Evolutionary conservation across 2,113 vertebrate genomes (phyloP), one percentile per base, ranked within the genome.

Genomic region (Ammospiza caudacuta): DNA sequence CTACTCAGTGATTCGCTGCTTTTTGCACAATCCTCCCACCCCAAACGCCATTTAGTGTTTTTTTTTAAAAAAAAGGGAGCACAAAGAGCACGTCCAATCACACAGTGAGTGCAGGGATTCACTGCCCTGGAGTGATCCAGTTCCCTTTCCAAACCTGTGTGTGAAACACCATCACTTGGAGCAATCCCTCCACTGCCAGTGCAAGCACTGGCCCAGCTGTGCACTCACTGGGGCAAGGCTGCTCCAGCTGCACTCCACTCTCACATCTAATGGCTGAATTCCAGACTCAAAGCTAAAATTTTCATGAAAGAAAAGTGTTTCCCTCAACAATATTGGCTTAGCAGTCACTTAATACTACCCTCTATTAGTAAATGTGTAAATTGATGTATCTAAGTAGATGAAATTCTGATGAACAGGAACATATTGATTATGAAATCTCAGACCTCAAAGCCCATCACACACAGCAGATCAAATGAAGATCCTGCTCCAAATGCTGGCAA

Each of bases 1-100:
- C 68, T 5, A 23, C 31, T 70, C 25, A 11, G 73, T 17, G 64
- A n/a, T 21, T 76, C 33, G 12, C 25, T 2, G 5, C 39, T 90
- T 92, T n/a, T n/a, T 83, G 41, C 82, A 70, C 54, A 20, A 75
- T 31, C 41, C 75, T 28, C 44, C 44, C 62, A 46, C n/a, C 64
- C 89, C 69, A 28, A 70, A 57, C 46, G n/a, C 13, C 0, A 1
- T 21, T 61, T 3, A 11, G 0, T n/a, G n/a, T 25, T 1, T 20
- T 54, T 75, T 44, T 75, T 44, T 68, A 46, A n/a, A 3, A 39
- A 57, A 91, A 77, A 29, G 33, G 35, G 29, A 90, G 39, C 18
- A 61, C 13, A 37, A 72, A 77, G n/a, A 70, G 27, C 25, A 49
- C 13, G 51, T 84, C 46, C 2, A 6, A 22, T 16, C 44, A 27